These are phyloP conservation scores for Subacronicta megacephala DNA, from an alignment of 2,888 invertebrate genomes.

Conservation along the genomic window DNA sequence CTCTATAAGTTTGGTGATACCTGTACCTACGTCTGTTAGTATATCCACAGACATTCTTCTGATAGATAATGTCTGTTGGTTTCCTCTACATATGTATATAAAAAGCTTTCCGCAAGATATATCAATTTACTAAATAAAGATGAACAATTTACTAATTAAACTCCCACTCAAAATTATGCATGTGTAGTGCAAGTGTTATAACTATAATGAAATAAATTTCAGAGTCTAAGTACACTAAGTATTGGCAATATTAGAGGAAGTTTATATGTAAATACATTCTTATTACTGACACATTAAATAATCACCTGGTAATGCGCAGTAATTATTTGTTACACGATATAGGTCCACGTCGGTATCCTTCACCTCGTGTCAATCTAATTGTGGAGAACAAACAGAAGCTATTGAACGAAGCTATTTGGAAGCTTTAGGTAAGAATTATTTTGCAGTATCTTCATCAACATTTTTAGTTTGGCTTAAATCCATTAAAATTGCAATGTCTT, in stretches of 20 bases:
- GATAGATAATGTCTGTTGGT: background rate
- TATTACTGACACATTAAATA: slow-evolving; percentile 5
- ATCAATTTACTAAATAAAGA: background rate
- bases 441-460: background rate
- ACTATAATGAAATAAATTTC: slow-evolving; percentile 4
- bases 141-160: too few species aligned
- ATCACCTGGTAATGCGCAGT: slow-evolving; percentile 1
- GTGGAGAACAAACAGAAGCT: slow-evolving; percentile 75
- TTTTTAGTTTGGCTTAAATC: background rate
- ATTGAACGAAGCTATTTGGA: slow-evolving; percentile 82
- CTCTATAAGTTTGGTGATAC: too few species aligned
- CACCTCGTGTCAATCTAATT: slow-evolving; percentile 77
- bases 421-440: slow-evolving; percentile 67
- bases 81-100: background rate
- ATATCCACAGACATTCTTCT: too few species aligned
- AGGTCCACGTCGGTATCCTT: slow-evolving; percentile 80
- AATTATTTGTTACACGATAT: slow-evolving; percentile 30
- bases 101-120: background rate
- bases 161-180: background rate
- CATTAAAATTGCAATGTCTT: background rate
- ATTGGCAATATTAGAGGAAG: slow-evolving; percentile 5
- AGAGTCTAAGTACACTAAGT: slow-evolving; percentile 3
- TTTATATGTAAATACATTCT: slow-evolving; percentile 4
- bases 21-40: too few species aligned
- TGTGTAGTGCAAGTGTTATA: background rate